phyloP scores from a whole-genome alignment of 2,888 invertebrate species.

The Galerucella nymphaeae region DNA sequence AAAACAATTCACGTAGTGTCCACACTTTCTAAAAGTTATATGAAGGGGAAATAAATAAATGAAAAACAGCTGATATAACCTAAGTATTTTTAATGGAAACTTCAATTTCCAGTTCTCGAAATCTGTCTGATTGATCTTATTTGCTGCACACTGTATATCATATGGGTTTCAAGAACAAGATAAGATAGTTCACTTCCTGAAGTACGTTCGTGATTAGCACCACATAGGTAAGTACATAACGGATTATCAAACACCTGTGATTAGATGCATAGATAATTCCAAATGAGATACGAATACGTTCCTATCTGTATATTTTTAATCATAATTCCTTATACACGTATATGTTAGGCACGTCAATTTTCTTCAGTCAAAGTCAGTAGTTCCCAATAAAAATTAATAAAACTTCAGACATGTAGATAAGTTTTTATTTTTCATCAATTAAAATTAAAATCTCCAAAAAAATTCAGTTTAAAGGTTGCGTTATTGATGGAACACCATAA shows the following conservation, averaged over 20 bases:
- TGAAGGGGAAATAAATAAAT: too few relatives aligned
- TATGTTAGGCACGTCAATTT: slow-evolving; percentile 1
- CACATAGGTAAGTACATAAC: slow-evolving; percentile 40
- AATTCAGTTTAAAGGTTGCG: too few relatives aligned
- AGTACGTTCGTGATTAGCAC: slow-evolving; percentile 47
- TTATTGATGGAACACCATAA: too few relatives aligned
- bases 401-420: neutral
- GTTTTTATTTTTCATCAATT: too few relatives aligned
- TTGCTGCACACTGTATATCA: neutral
- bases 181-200: slow-evolving; percentile 46
- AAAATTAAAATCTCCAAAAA: too few relatives aligned
- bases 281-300: slow-evolving; percentile 30
- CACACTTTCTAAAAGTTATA: too few relatives aligned
- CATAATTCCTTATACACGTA: neutral
- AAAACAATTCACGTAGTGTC: too few relatives aligned
- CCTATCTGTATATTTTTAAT: slow-evolving; percentile 2
- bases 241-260: slow-evolving; percentile 48
- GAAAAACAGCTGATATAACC: too few relatives aligned
- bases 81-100: too few relatives aligned
- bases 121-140: neutral
- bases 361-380: neutral
- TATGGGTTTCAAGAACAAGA: slow-evolving; percentile 29
- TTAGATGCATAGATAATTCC: slow-evolving; percentile 45
- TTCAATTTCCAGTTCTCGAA: neutral
- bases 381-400: neutral